Conservation (phyloP, 2,888 invertebrate species). For the Lasioglossum figueresi region DNA sequence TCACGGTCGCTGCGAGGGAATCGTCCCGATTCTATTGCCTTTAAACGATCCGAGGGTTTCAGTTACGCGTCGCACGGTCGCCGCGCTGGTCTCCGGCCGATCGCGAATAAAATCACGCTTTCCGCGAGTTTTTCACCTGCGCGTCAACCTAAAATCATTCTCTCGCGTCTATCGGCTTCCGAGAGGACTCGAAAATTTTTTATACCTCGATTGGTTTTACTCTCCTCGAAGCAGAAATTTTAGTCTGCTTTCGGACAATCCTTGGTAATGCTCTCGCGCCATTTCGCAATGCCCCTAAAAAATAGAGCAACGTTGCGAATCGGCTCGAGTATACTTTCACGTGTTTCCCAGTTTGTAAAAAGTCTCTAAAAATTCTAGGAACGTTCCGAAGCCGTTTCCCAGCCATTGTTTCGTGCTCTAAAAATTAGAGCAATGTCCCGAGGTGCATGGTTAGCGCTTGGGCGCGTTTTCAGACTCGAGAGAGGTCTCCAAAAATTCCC, state of each 20-base stretch:
- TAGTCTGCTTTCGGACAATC: no score
- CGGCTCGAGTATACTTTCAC: neutral
- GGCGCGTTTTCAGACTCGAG: neutral
- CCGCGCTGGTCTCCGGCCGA: no score
- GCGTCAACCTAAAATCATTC: neutral
- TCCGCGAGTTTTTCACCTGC: neutral
- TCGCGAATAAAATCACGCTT: neutral
- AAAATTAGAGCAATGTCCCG: neutral
- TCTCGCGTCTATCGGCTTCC: neutral
- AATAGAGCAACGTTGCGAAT: neutral
- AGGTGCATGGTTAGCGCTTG: neutral
- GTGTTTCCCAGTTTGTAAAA: neutral
- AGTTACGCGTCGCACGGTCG: neutral
- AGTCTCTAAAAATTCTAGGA: neutral
- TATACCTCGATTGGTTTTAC: no score
- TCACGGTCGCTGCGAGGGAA: slow-evolving; percentile 16
- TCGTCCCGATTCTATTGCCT: neutral
- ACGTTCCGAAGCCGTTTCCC: neutral
- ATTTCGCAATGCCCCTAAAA: neutral
- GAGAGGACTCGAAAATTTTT: neutral
- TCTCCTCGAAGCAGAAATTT: no score
- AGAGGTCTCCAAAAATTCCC: slow-evolving; percentile 12
- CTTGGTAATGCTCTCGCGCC: neutral
- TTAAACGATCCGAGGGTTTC: neutral
- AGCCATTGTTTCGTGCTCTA: neutral